phyloP scores from a whole-genome alignment of 2,888 invertebrate genomes.

The Amphipoea oculea region DNA sequence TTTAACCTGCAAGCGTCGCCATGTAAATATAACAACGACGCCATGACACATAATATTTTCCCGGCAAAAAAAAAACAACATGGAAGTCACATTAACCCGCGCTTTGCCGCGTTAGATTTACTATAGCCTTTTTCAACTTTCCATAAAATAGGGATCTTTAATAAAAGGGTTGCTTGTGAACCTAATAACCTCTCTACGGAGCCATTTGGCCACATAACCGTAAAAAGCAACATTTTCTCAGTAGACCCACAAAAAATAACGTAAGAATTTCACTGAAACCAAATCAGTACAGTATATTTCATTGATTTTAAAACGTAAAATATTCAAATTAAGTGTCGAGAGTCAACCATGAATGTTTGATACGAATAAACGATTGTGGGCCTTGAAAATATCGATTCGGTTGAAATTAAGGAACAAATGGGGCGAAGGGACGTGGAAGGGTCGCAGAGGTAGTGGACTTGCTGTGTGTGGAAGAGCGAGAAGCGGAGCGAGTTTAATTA shows the following conservation, averaged over 20 bases:
- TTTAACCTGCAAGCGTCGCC: conserved; percentile 2
- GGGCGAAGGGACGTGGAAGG: conserved; percentile 77
- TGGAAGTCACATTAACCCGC: conserved; percentile 32
- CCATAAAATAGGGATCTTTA: conserved; percentile 8
- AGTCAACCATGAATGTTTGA: conserved; percentile 74
- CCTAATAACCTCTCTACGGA: conserved; percentile 21
- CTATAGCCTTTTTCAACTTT: conserved; percentile 14
- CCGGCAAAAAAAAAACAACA: conserved; percentile 32
- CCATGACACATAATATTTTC: conserved; percentile 34
- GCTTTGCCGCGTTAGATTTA: conserved; percentile 26
- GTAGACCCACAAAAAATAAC: conserved; percentile 15
- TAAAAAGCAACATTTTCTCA: conserved; percentile 6
- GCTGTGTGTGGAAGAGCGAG: conserved; percentile 59
- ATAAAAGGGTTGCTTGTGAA: conserved; percentile 19
- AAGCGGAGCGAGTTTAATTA: conserved; percentile 36
- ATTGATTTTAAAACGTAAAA: conserved; percentile 46
- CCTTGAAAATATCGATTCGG: conserved; percentile 83
- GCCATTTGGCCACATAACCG: conserved; percentile 19
- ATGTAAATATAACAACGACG: conserved; percentile 17
- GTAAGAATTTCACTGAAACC: conserved; percentile 14
- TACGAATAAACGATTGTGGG: conserved; percentile 73
- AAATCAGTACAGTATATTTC: conserved; percentile 36
- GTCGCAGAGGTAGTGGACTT: conserved; percentile 66
- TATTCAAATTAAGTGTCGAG: conserved; percentile 45
- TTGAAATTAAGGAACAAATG: conserved; percentile 81